These are phyloP conservation scores for Nicator chloris DNA, from an alignment of 2,113 vertebrate genomes.

Conservation along the genomic window DNA sequence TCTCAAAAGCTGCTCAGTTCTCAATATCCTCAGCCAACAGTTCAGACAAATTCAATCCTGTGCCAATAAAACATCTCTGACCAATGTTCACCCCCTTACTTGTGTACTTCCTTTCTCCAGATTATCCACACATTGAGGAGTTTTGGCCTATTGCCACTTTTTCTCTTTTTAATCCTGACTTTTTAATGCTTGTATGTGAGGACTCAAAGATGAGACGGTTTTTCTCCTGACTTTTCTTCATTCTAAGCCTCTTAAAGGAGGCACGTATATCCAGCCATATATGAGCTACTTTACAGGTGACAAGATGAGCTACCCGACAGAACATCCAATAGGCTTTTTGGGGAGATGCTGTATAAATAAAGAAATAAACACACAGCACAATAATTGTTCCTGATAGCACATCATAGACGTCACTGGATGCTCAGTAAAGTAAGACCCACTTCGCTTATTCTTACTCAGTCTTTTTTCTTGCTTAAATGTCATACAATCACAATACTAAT, in stretches of 20 bases:
- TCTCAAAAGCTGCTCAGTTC: background rate
- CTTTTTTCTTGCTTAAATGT: background rate
- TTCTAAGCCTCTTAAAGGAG: background rate
- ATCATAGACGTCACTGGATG: background rate
- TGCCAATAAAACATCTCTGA: background rate
- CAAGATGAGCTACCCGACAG: background rate
- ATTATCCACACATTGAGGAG: background rate
- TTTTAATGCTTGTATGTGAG: background rate
- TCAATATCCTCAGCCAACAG: background rate
- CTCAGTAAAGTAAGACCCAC: background rate
- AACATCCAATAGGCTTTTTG: background rate
- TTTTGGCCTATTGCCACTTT: background rate
- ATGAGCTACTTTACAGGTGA: background rate
- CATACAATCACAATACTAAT: background rate
- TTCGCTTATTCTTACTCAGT: background rate
- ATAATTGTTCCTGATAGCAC: background rate
- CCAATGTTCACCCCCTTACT: background rate
- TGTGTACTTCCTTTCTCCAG: background rate
- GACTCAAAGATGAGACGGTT: background rate
- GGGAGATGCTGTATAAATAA: background rate
- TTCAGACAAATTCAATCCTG: background rate
- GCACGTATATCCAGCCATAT: fast-evolving
- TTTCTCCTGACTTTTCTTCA: background rate
- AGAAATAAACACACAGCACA: background rate
- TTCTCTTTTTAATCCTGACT: background rate